Evolutionary conservation across 2,113 vertebrate species (phyloP).

Genomic region (Brienomyrus longianalis): DNA sequence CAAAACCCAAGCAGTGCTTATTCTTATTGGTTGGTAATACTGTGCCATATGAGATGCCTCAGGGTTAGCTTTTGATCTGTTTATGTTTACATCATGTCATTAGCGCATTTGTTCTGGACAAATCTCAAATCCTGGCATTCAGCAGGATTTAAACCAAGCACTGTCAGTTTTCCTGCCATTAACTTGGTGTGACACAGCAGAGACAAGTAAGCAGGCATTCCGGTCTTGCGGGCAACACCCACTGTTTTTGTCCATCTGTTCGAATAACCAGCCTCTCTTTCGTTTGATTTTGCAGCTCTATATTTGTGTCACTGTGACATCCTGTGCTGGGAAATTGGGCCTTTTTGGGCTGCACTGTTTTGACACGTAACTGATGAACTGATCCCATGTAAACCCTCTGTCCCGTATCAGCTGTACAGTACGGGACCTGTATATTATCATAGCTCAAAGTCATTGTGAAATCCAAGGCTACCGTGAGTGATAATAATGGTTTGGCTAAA

Average conservation of each 20-base stretch:
- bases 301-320: slow-evolving; percentile 5
- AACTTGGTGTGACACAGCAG: slow-evolving; percentile 3
- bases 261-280: not conserved
- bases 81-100: not conserved
- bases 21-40: not conserved
- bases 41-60: not conserved
- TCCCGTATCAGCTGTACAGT: not conserved
- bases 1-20: not conserved
- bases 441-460: not conserved
- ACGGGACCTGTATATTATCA: not conserved
- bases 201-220: slow-evolving; percentile 1
- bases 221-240: not conserved
- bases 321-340: not conserved
- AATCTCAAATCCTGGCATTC: not conserved
- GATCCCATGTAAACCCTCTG: not conserved
- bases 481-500: not conserved
- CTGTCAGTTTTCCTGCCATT: not conserved
- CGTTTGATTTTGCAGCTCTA: slow-evolving; percentile 7
- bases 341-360: not conserved
- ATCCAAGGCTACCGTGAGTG: not conserved
- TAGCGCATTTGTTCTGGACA: not conserved
- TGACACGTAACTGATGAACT: not conserved
- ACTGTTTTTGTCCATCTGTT: slow-evolving; percentile 14
- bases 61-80: not conserved
- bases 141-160: not conserved